Evolutionary conservation across 2,113 vertebrate genomes (phyloP).

Genomic region (Reinhardtius hippoglossoides): DNA sequence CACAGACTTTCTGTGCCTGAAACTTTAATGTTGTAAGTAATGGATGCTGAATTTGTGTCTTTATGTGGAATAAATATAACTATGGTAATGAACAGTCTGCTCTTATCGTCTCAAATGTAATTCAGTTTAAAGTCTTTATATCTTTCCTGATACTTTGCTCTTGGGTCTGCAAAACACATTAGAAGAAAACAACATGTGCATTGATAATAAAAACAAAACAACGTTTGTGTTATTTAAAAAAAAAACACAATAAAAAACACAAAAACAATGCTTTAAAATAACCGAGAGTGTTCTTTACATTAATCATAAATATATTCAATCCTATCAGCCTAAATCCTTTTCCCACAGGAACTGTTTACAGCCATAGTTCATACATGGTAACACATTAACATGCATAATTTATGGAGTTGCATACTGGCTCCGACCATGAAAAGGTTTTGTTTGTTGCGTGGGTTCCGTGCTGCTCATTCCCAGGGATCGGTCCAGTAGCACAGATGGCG

Average conservation of each 20-base stretch:
- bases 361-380: not conserved
- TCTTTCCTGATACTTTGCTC: not conserved
- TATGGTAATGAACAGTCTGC: conserved; percentile 7
- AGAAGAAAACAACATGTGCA: not conserved
- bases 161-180: not conserved
- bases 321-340: not conserved
- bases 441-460: not conserved
- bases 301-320: not conserved
- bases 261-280: not conserved
- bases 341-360: not conserved
- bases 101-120: conserved; percentile 6
- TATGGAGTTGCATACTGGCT: not conserved
- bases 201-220: no score
- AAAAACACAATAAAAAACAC: not conserved
- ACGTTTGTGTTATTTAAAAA: no score
- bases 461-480: not conserved
- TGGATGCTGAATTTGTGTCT: conserved; percentile 6
- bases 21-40: conserved; percentile 29
- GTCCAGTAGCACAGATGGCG: not conserved
- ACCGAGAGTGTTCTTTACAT: no score
- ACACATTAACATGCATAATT: not conserved
- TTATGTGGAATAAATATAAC: conserved; percentile 23
- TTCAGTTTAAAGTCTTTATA: conserved; percentile 1
- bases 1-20: conserved; percentile 7
- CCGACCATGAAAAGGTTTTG: not conserved